Percentiles rank a stretch among this genome's conserved stretches.
These are phyloP conservation scores for Gerris buenoi DNA, from an alignment of 1,140 invertebrate genomes.

Conservation along the genomic window DNA sequence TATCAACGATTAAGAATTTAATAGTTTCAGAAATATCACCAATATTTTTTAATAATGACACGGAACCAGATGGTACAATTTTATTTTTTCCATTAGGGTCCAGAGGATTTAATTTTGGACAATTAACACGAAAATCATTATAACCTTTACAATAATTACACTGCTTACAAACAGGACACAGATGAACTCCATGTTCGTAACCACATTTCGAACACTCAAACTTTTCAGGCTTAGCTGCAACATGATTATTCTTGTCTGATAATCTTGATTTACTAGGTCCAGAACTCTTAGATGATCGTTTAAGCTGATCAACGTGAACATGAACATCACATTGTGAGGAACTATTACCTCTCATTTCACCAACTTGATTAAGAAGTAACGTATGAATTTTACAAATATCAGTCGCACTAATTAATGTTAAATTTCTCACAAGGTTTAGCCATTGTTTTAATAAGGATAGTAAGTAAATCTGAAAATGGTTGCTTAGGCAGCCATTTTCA, in stretches of 20 bases:
- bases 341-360: neutral
- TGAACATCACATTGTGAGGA: neutral
- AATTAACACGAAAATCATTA: neutral
- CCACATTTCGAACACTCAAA: neutral
- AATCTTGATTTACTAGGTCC: neutral
- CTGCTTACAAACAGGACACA: neutral
- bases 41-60: neutral
- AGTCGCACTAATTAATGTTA: neutral
- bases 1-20: constrained; percentile 5
- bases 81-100: neutral
- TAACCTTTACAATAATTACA: neutral
- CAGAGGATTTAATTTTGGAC: neutral
- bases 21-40: neutral
- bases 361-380: neutral
- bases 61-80: neutral
- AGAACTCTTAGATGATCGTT: neutral
- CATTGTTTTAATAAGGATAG: neutral
- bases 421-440: neutral
- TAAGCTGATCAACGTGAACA: neutral
- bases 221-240: neutral
- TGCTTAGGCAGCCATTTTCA: neutral
- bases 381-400: neutral
- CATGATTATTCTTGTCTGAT: neutral
- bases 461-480: neutral
- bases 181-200: neutral